Evolutionary conservation across 2,113 vertebrate species (phyloP).

Genomic region (Lagopus leucura): DNA sequence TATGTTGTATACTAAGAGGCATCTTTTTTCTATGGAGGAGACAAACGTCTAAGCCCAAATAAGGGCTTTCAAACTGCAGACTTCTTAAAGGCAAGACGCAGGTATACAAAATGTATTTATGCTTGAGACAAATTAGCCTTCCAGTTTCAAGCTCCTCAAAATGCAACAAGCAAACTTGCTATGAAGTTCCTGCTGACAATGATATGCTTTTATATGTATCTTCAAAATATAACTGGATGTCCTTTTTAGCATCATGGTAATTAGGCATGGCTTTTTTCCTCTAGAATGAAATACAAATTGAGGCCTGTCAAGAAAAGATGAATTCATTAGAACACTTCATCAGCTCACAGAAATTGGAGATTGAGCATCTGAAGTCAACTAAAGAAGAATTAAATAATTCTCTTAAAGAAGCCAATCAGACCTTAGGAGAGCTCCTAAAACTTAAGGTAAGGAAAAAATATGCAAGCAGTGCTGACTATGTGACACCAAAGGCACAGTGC

Average conservation of each 20-base stretch:
- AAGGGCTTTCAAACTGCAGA: background rate
- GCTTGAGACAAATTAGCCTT: background rate
- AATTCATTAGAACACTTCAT: conserved; percentile 56
- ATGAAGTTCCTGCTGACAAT: background rate
- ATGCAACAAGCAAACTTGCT: background rate
- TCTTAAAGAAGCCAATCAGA: conserved; percentile 55
- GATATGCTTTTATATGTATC: background rate
- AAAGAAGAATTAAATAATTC: conserved; percentile 69
- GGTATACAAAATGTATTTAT: background rate
- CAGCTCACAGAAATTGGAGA: conserved; percentile 64
- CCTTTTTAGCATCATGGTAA: background rate
- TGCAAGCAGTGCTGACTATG: background rate
- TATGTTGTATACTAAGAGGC: background rate
- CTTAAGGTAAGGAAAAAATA: conserved; percentile 54
- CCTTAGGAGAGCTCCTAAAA: conserved; percentile 59
- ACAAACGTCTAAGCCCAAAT: background rate
- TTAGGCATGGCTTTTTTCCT: conserved; percentile 10
- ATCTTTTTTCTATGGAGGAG: background rate
- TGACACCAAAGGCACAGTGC: background rate
- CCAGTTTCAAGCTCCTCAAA: background rate
- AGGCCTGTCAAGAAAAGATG: conserved; percentile 62
- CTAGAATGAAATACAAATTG: conserved; percentile 70
- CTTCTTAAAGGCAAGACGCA: background rate
- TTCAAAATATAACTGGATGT: background rate
- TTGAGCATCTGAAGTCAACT: conserved; percentile 67